These are phyloP conservation scores for Spheniscus humboldti DNA, from an alignment of 2,797 vertebrate genomes.

Conservation along the genomic window DNA sequence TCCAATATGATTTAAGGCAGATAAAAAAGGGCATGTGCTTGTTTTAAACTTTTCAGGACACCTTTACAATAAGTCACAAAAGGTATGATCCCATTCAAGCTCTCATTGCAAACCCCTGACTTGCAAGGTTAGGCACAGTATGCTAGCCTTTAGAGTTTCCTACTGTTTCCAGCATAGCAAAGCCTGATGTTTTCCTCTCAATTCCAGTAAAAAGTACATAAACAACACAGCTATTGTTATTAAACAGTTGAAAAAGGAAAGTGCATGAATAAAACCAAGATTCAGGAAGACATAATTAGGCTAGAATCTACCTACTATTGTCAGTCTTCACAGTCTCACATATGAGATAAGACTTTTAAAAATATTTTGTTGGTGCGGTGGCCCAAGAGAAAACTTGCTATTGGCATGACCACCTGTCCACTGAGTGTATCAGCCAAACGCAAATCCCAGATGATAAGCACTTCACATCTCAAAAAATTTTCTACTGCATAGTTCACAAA, in stretches of 20 bases:
- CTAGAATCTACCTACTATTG: background rate
- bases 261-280: background rate
- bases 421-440: background rate
- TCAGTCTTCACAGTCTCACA: background rate
- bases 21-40: background rate
- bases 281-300: slow-evolving; percentile 4
- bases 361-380: background rate
- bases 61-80: background rate
- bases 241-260: background rate
- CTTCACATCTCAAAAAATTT: background rate
- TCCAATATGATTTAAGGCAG: background rate
- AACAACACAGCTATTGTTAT: background rate
- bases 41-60: background rate
- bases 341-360: background rate
- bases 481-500: background rate
- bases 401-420: background rate
- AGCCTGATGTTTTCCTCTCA: background rate
- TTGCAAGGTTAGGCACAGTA: background rate
- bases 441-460: background rate
- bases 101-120: background rate
- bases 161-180: background rate
- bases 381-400: background rate
- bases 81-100: background rate
- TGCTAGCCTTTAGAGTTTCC: background rate
- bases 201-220: background rate